Base-by-base conservation (phyloP, 2,888 invertebrate species). In the Drosophila testacea region DNA sequence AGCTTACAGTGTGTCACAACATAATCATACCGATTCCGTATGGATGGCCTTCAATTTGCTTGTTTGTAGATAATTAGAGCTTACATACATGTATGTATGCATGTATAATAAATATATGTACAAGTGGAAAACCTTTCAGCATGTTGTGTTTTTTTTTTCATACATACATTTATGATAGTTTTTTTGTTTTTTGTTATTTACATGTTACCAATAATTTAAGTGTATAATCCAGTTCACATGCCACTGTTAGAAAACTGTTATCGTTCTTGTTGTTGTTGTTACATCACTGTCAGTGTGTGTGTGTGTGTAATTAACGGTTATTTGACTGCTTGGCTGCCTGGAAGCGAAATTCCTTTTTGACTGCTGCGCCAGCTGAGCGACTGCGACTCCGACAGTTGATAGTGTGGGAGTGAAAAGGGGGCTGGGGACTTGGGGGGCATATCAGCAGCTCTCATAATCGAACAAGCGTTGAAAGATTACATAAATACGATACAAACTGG, bases 1-100 rank as follows among this genome's bases (percentile, higher is more conserved):
- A 62, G 52, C 16, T 51, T 11, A 32, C n/a, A 47, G 13, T 32
- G 32, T 42, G 32, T 5, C 4, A 13, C 22, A 51, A 44, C 57
- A 55, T 34, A 44, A 39, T 48, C 44, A 59, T 55, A 64, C 48
- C 65, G 60, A 60, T 65, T 47, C 28, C 51, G 56, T 63, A 57
- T 47, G 16, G 30, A 44, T 47, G 67, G 71, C 70, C 63, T 60
- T 64, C 63, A 55, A 70, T 62, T 70, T 42, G 68, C 54, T 62
- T 77, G 74, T 66, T 64, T 73, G 69, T 69, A 80, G 77, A 80
- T 80, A 80, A 83, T 80, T 80, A 76, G 72, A 69, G 47, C 63
- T 50, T 61, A 57, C 9, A 13, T 16, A 50, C 42, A 11, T 16
- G 32, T 11, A 27, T 52, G 57, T 9, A 54, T 13, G 39, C 9